Conservation (phyloP, 2,888 invertebrate species). For the Amiota minor region DNA sequence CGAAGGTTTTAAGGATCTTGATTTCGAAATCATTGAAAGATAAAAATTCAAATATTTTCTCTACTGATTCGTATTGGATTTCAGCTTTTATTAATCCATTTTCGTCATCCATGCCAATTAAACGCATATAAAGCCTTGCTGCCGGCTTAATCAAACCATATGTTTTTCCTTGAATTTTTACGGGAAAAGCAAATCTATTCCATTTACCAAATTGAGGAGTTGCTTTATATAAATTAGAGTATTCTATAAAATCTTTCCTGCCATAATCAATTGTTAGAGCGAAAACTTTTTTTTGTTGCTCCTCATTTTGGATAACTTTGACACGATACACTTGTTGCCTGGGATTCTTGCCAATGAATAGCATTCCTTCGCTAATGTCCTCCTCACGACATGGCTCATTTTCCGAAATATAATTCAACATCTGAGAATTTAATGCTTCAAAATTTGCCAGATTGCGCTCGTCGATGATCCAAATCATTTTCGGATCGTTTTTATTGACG, state of each 20-base stretch:
- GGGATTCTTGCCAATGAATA: no score
- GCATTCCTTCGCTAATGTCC: no score
- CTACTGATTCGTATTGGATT: no score
- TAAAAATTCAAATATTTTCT: no score
- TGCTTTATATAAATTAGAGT: conserved; percentile 37
- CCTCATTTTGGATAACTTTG: conserved; percentile 30
- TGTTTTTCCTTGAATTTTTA: conserved; percentile 28
- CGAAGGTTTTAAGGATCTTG: no score
- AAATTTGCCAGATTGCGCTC: neutral
- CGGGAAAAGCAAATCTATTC: conserved; percentile 39
- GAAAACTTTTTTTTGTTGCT: neutral
- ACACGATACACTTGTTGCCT: conserved; percentile 36
- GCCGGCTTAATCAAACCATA: no score
- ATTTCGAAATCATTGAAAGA: no score
- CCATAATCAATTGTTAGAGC: conserved; percentile 50
- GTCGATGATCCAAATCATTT: neutral
- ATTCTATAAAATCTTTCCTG: neutral
- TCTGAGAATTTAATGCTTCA: neutral
- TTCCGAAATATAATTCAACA: neutral
- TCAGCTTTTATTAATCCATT: no score
- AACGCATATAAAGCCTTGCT: no score
- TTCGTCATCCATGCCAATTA: no score
- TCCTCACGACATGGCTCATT: neutral
- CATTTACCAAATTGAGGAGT: conserved; percentile 35
- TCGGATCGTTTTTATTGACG: neutral